These are phyloP conservation scores for Chiridota heheva DNA, from an alignment of 35 echinoderm and acorn worm species.

Conservation along the genomic window DNA sequence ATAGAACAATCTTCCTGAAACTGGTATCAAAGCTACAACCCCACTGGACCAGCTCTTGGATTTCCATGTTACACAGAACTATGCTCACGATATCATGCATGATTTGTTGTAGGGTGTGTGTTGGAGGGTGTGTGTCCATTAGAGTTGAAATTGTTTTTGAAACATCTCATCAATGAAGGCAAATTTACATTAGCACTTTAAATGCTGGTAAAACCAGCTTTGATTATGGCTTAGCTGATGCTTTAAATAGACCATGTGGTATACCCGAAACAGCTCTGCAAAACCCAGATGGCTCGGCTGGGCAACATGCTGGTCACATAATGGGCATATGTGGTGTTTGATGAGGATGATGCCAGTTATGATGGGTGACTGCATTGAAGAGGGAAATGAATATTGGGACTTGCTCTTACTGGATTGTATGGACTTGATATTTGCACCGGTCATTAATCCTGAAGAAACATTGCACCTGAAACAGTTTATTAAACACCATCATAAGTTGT, in stretches of 20 bases:
- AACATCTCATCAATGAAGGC: constrained; percentile 34
- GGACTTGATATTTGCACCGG: constrained; percentile 62
- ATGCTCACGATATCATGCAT: constrained; percentile 38
- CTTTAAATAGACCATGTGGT: constrained; percentile 34
- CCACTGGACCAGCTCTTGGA: neutral
- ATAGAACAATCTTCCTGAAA: constrained; percentile 17
- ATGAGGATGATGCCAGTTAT: constrained; percentile 41
- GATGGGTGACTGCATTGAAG: constrained; percentile 50
- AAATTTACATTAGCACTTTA: constrained; percentile 41
- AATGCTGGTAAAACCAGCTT: constrained; percentile 61
- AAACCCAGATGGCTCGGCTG: constrained; percentile 58
- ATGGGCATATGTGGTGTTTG: constrained; percentile 62
- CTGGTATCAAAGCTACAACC: constrained; percentile 25
- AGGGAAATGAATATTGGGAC: constrained; percentile 56
- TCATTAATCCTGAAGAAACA: constrained; percentile 34
- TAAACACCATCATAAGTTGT: constrained; percentile 40
- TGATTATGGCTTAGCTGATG: constrained; percentile 67
- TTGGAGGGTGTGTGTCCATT: constrained; percentile 52
- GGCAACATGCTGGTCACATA: constrained; percentile 50
- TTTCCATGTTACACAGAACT: constrained; percentile 41
- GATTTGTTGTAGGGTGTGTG: constrained; percentile 35
- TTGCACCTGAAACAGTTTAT: constrained; percentile 47
- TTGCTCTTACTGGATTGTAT: constrained; percentile 51
- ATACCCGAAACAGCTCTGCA: constrained; percentile 1
- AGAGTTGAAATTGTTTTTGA: constrained; percentile 53